A percentile compares a stretch with the other conserved stretches of the same genome.
Conservation (phyloP, 2,888 invertebrate genomes). For the Hedychridium roseum region DNA sequence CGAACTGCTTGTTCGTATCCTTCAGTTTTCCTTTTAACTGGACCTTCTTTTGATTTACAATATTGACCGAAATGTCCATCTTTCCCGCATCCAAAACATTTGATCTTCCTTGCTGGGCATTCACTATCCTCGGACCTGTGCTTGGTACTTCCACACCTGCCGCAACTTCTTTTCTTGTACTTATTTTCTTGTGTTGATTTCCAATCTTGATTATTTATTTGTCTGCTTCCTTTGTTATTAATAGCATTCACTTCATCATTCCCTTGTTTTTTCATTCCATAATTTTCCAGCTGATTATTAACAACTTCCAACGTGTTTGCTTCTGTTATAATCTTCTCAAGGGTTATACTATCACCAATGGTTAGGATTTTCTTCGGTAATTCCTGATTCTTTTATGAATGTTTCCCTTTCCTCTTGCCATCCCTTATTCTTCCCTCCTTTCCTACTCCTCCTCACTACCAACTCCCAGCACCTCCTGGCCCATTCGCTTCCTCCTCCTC, state of each 20-base stretch:
- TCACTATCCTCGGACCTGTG: slow-evolving; percentile 12
- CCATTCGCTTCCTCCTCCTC: too few relatives aligned
- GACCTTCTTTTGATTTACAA: slow-evolving; percentile 16
- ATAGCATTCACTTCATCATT: slow-evolving; percentile 1
- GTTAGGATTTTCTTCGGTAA: slow-evolving; percentile 17
- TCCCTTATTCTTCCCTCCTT: too few relatives aligned
- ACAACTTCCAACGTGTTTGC: slow-evolving; percentile 29
- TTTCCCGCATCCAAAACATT: slow-evolving; percentile 25
- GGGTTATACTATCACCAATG: slow-evolving; percentile 20
- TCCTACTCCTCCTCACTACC: too few relatives aligned
- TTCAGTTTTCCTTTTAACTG: background rate
- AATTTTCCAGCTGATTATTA: slow-evolving; percentile 15
- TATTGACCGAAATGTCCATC: slow-evolving; percentile 25
- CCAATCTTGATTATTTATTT: too few relatives aligned
- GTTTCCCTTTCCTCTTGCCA: slow-evolving; percentile 45
- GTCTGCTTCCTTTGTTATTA: too few relatives aligned
- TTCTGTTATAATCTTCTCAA: slow-evolving; percentile 19
- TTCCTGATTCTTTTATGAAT: slow-evolving; percentile 45
- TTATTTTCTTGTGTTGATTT: slow-evolving; percentile 14
- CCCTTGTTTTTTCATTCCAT: slow-evolving; percentile 6
- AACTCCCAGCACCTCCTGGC: too few relatives aligned
- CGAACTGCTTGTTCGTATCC: background rate
- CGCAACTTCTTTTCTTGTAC: slow-evolving; percentile 5
- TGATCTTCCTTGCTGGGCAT: slow-evolving; percentile 28
- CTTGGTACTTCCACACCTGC: slow-evolving; percentile 10